Evolutionary conservation across 2,888 invertebrate genomes (phyloP).

Genomic region (Fragum sueziense): DNA sequence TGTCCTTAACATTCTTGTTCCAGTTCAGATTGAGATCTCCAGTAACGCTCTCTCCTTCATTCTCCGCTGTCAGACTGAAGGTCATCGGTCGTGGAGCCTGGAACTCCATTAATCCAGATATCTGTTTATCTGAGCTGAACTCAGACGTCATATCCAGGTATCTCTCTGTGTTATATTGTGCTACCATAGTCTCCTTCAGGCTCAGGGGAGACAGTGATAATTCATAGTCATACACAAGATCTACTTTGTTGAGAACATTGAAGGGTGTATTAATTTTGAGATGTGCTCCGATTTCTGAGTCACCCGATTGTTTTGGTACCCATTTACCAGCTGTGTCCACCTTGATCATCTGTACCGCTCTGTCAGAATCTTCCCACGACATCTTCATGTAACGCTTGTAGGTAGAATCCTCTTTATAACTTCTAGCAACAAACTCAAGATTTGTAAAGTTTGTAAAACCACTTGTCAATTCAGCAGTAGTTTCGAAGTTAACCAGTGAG

Average conservation of each 20-base stretch:
- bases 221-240: conserved; percentile 35
- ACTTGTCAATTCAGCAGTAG: conserved; percentile 50
- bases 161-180: conserved; percentile 61
- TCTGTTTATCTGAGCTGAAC: conserved; percentile 46
- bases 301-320: not conserved
- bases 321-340: conserved; percentile 23
- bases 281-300: conserved; percentile 15
- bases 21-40: conserved; percentile 73
- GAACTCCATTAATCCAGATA: conserved; percentile 55
- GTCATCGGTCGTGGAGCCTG: conserved; percentile 67
- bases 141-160: conserved; percentile 62
- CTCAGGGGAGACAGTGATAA: conserved; percentile 39
- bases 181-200: conserved; percentile 33
- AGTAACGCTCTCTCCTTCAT: conserved; percentile 59
- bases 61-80: conserved; percentile 55
- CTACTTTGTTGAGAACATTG: conserved; percentile 38
- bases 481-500: conserved; percentile 34
- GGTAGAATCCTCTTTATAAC: not conserved
- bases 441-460: conserved; percentile 42
- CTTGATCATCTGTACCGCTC: conserved; percentile 20
- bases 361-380: conserved; percentile 33
- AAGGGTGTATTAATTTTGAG: conserved; percentile 60
- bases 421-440: conserved; percentile 28
- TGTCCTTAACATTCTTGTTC: conserved; percentile 69
- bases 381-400: conserved; percentile 37